phyloP scores from a whole-genome alignment of 64 coral and sea anemone genomes.

The Actinia tenebrosa region DNA sequence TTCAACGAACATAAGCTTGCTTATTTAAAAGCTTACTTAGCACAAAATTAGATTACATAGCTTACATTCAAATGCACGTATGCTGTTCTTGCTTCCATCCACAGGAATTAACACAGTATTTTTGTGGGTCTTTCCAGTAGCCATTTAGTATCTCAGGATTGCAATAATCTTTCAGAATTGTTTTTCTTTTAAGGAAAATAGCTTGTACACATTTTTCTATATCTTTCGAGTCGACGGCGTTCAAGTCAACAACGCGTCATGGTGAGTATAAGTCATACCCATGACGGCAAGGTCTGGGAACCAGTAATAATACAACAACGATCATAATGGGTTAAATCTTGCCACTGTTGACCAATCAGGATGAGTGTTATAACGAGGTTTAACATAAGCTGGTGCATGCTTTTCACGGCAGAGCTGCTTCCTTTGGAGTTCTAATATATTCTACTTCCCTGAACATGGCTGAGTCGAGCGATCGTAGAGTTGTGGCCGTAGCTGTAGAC shows the following conservation, averaged over 20 bases:
- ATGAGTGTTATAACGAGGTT: no score
- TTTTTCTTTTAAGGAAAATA: background rate
- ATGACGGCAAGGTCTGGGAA: background rate
- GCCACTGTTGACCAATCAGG: background rate
- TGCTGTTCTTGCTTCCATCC: slow-evolving; percentile 56
- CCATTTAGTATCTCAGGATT: background rate
- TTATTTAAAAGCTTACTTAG: background rate
- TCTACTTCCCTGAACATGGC: no score
- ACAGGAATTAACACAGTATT: slow-evolving; percentile 57
- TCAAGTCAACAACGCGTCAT: background rate
- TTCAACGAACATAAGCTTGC: no score
- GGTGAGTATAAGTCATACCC: background rate
- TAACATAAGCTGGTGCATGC: no score
- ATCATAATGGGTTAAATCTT: background rate
- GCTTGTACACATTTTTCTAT: background rate
- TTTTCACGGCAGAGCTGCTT: no score
- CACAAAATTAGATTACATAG: background rate
- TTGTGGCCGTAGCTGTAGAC: background rate
- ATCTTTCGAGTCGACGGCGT: background rate
- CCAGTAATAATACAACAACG: background rate
- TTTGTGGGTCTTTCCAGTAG: background rate
- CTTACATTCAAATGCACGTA: slow-evolving; percentile 76
- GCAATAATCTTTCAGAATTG: background rate
- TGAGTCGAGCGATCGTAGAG: background rate
- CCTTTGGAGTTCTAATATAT: no score